These are phyloP conservation scores for Linepithema humile DNA, from an alignment of 1,140 invertebrate species.

Conservation along the genomic window DNA sequence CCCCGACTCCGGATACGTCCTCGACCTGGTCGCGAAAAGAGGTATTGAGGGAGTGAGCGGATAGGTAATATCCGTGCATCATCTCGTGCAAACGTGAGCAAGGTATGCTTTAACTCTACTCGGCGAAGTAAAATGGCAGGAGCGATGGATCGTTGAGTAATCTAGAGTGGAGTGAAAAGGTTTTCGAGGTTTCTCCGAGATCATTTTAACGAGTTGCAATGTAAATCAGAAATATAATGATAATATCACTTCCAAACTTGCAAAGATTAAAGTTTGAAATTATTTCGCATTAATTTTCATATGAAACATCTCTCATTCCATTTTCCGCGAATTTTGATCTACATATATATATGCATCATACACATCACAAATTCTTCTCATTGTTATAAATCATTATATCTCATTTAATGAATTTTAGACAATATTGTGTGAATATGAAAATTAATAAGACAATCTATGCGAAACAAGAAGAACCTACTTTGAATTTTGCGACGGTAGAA, in stretches of 20 bases:
- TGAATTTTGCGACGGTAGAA: constrained; percentile 2
- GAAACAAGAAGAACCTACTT: background rate
- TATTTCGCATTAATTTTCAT: background rate
- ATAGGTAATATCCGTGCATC: constrained; percentile 59
- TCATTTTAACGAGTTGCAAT: background rate
- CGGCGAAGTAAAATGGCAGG: background rate
- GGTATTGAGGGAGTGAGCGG: background rate
- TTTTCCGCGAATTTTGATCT: background rate
- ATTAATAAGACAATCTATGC: constrained; percentile 15
- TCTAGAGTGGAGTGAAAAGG: constrained; percentile 71
- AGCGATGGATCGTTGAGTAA: constrained; percentile 43
- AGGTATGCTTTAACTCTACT: background rate
- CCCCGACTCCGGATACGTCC: background rate
- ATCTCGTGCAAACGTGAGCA: constrained; percentile 29
- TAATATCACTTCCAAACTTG: background rate
- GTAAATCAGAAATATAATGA: constrained; percentile 30
- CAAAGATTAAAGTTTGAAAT: background rate
- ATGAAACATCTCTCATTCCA: background rate
- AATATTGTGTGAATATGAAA: too few species aligned
- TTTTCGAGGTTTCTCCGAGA: constrained; percentile 34
- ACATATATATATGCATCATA: background rate
- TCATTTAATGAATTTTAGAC: background rate
- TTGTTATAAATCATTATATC: background rate
- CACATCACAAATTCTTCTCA: background rate
- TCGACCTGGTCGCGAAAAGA: constrained; percentile 25